Percentiles rank a stretch among this genome's conserved stretches.
These are phyloP conservation scores for Salpingus planirostris DNA, from an alignment of 2,888 invertebrate species.

Conservation along the genomic window DNA sequence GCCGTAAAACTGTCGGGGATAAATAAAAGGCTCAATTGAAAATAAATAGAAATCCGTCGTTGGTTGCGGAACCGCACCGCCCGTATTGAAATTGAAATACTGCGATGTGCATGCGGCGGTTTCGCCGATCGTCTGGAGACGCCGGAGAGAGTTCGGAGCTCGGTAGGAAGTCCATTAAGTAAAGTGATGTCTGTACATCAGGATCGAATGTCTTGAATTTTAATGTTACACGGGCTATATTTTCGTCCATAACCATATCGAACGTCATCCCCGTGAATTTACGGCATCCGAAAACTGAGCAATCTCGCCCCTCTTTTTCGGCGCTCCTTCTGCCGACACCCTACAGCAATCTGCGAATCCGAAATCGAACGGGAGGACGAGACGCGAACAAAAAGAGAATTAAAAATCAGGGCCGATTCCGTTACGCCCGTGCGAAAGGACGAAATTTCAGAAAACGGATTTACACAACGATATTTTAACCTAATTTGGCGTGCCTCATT, in stretches of 20 bases:
- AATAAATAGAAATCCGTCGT: constrained; percentile 14
- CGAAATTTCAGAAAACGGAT: constrained; percentile 4
- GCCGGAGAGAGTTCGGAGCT: constrained; percentile 12
- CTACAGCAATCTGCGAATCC: no score
- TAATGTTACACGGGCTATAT: constrained; percentile 18
- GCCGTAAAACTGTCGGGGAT: constrained; percentile 13
- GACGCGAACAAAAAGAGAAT: no score
- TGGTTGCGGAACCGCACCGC: constrained; percentile 12
- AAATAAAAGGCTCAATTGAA: constrained; percentile 15
- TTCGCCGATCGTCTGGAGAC: constrained; percentile 15
- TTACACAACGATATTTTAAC: constrained; percentile 7
- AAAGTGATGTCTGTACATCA: constrained; percentile 23
- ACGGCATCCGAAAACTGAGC: no score
- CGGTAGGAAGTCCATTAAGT: constrained; percentile 24
- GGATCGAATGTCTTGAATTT: constrained; percentile 24
- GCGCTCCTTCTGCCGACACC: not conserved
- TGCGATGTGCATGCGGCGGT: constrained; percentile 16
- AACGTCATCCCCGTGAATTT: constrained; percentile 15
- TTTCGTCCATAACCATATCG: constrained; percentile 15
- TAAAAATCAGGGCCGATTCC: no score
- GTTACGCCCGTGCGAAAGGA: no score
- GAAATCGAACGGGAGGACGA: no score
- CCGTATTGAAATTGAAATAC: constrained; percentile 20
- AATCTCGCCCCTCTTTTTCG: not conserved
- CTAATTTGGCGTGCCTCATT: constrained; percentile 11